These are phyloP conservation scores for Pseudomyrmex sp. DNA, from an alignment of 1,140 invertebrate species.

Conservation along the genomic window DNA sequence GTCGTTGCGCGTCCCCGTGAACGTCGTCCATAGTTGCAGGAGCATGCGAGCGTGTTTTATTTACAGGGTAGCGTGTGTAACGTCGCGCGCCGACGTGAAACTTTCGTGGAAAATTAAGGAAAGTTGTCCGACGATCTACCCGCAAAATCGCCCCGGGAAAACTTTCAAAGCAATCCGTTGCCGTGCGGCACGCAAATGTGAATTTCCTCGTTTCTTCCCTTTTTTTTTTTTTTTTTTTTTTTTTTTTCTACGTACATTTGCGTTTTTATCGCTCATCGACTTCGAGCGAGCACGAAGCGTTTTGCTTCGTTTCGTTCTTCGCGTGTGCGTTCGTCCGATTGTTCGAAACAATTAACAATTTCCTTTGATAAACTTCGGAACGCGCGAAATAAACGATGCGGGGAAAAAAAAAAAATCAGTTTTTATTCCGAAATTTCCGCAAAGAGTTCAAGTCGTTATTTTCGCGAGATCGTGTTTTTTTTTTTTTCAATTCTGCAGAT, in stretches of 20 bases:
- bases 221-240: neutral
- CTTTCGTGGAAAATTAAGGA: conserved; percentile 54
- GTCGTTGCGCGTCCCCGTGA: neutral
- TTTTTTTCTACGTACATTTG: neutral
- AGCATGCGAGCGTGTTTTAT: conserved; percentile 27
- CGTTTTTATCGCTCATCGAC: conserved; percentile 42
- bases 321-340: conserved; percentile 15
- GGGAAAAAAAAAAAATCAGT: conserved; percentile 1
- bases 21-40: neutral
- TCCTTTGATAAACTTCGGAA: conserved; percentile 7
- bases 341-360: conserved; percentile 40
- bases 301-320: neutral
- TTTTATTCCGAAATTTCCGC: conserved; percentile 5
- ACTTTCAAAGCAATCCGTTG: conserved; percentile 41
- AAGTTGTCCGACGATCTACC: conserved; percentile 35
- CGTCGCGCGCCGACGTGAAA: conserved; percentile 23
- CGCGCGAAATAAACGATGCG: neutral
- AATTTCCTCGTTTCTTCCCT: conserved; percentile 16
- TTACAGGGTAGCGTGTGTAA: conserved; percentile 45
- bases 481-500: neutral
- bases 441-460: neutral
- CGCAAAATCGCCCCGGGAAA: conserved; percentile 50
- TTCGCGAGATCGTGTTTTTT: neutral
- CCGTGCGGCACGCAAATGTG: conserved; percentile 49
- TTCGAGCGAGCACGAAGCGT: conserved; percentile 15